Evolutionary conservation across 2,113 vertebrate genomes (phyloP).

Genomic region (Terrapene triunguis): DNA sequence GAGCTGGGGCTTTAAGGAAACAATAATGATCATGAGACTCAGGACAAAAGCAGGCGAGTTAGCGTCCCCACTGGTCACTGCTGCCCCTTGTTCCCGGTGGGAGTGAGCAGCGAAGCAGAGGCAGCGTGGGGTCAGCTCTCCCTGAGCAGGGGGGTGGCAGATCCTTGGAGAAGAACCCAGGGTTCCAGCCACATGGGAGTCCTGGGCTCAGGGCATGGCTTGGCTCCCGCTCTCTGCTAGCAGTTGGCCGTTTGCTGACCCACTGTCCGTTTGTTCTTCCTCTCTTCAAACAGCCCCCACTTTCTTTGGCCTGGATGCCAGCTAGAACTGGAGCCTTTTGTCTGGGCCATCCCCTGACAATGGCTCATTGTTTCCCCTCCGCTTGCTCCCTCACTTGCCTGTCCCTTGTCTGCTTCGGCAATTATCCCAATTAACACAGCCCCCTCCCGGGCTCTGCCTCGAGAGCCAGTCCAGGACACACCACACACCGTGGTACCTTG

Average conservation of each 20-base stretch:
- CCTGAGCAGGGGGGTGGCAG: rapidly evolving
- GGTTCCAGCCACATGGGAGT: neutral
- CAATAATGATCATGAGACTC: too few species aligned
- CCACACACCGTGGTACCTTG: rapidly evolving
- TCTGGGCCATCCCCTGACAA: constrained; percentile 57
- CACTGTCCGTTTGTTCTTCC: constrained; percentile 39
- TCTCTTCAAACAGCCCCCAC: constrained; percentile 33
- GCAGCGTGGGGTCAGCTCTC: rapidly evolving
- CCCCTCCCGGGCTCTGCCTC: neutral
- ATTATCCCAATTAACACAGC: constrained; percentile 61
- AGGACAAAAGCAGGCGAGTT: too few species aligned
- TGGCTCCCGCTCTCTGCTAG: constrained; percentile 45
- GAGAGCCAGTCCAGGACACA: neutral
- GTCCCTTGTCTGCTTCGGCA: constrained; percentile 54
- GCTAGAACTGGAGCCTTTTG: constrained; percentile 52
- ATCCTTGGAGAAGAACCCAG: neutral
- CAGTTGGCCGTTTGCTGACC: constrained; percentile 56
- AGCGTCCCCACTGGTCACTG: neutral
- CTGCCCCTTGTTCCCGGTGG: neutral
- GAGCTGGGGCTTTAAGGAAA: neutral
- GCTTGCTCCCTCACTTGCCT: neutral
- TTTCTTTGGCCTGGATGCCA: constrained; percentile 52
- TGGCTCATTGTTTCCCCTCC: constrained; percentile 34
- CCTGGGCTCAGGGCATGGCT: constrained; percentile 49
- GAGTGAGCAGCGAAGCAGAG: neutral